Conservation (phyloP, 2,888 invertebrate genomes). For the Andrena bucephala region DNA sequence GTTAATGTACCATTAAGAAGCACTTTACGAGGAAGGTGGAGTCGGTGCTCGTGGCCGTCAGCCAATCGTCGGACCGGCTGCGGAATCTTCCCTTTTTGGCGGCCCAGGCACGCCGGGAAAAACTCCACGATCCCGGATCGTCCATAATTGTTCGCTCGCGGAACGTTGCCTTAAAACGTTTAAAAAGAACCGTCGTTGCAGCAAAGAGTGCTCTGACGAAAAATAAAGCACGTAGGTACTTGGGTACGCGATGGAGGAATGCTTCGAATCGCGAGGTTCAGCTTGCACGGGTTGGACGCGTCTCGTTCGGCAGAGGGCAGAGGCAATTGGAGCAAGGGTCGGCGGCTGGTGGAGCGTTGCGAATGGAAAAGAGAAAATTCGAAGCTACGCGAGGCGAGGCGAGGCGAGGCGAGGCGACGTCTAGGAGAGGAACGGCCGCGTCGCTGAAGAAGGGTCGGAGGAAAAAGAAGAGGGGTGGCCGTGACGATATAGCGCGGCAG, state of each 20-base stretch:
- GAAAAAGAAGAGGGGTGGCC: conserved; percentile 44
- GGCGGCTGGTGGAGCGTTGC: conserved; percentile 5
- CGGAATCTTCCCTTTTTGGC: background rate
- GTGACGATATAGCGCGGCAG: conserved; percentile 18
- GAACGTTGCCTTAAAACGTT: too few species aligned
- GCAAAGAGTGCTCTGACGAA: too few species aligned
- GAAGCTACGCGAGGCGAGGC: background rate
- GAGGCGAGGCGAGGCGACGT: conserved; percentile 14
- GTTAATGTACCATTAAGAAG: conserved; percentile 67
- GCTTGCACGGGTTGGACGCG: too few species aligned
- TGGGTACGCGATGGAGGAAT: too few species aligned
- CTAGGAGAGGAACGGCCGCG: conserved; percentile 26
- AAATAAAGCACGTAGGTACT: too few species aligned
- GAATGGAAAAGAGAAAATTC: conserved; percentile 40
- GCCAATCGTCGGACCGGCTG: conserved; percentile 21
- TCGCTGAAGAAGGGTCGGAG: conserved; percentile 42
- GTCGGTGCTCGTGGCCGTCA: conserved; percentile 29
- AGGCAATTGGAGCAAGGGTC: background rate
- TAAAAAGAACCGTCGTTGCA: too few species aligned
- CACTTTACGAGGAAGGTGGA: conserved; percentile 45
- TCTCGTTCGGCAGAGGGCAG: background rate
- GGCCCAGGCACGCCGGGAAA: background rate
- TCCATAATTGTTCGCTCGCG: background rate
- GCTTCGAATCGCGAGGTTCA: background rate
- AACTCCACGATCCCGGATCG: background rate